Evolutionary conservation across 2,113 vertebrate species (phyloP), one percentile per base, ranked within the genome.

Genomic region (Gambusia holbrooki): DNA sequence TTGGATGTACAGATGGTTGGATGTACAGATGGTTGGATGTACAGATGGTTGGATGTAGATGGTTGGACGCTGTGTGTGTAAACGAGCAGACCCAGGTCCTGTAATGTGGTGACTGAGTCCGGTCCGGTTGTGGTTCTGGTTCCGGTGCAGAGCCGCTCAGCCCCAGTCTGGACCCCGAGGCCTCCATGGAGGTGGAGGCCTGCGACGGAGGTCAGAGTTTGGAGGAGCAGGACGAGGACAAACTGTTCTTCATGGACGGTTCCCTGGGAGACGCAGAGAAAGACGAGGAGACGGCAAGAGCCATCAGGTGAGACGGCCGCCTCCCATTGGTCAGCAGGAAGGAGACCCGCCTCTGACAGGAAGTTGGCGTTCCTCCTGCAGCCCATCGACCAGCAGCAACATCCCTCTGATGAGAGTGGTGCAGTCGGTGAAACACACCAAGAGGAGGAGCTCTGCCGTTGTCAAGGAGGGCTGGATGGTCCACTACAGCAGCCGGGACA

Each of bases 391-490:
- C 80, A 98, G 97, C 95, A 99, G 94, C 89, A 98, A 99, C 89
- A 99, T 99, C 91, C 97, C 98, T 4, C 94, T 99, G 85, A 99
- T 99, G 98, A 93, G 98, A 35, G 96, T 99, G 84, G 97, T 99
- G 15, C 98, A 99, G 84, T 99, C 97, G 0, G 93, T 99, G 89
- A 99, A 97, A 82, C 96, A 99, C 89, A 97, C 96, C 48, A 99
- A 99, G 90, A 94, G 97, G 93, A 96, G 95, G 92, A 98, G 97
- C 95, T 98, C 96, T 91, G 97, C 96, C 0, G 88, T 97, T 94
- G 96, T 98, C 33, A 97, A 96, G 82, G 97, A 99, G 89, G 97
- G 98, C 11, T 99, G 98, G 98, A 97, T 99, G 98, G 97, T 98
- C 33, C 97, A 99, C 88, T 97, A 96, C 73, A 97, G 93, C 83